A percentile compares a stretch with the other conserved stretches of the same genome.
Evolutionary conservation across 2,113 vertebrate species (phyloP).

Genomic region (Rhea americana): DNA sequence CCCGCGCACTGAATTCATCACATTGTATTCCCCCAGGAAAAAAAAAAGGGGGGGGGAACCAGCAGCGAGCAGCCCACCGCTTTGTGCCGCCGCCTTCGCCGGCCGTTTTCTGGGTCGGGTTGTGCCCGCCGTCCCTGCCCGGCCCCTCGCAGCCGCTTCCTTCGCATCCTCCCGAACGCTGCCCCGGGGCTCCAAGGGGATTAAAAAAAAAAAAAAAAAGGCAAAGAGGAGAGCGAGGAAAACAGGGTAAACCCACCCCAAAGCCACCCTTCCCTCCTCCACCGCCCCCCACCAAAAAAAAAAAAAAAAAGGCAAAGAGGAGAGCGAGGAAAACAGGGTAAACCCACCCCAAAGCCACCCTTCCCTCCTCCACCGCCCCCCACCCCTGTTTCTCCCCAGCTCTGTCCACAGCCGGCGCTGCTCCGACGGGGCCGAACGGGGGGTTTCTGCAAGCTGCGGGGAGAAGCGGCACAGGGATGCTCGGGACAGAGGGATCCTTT

Average conservation of each 20-base stretch:
- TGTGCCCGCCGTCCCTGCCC: too few species aligned
- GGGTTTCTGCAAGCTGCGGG: neutral
- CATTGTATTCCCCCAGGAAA: constrained; percentile 42
- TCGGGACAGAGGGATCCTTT: neutral
- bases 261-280: too few species aligned
- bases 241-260: neutral
- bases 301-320: too few species aligned
- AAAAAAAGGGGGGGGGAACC: neutral
- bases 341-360: neutral
- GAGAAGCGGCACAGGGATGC: fast-evolving
- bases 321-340: too few species aligned
- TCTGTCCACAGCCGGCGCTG: fast-evolving
- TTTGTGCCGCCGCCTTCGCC: constrained; percentile 13
- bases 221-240: neutral
- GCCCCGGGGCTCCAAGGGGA: too few species aligned
- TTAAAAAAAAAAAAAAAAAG: neutral
- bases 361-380: neutral
- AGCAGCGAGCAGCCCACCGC: neutral
- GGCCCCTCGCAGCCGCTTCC: neutral
- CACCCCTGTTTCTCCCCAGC: fast-evolving
- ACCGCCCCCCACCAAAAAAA: too few species aligned
- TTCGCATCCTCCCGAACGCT: neutral
- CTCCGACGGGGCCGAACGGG: fast-evolving
- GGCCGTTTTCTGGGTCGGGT: neutral
- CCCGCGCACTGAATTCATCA: constrained; percentile 44